A percentile compares a stretch with the other conserved stretches of the same genome.
phyloP scores from a whole-genome alignment of 2,888 invertebrate genomes.

The Leucophora obtusa region DNA sequence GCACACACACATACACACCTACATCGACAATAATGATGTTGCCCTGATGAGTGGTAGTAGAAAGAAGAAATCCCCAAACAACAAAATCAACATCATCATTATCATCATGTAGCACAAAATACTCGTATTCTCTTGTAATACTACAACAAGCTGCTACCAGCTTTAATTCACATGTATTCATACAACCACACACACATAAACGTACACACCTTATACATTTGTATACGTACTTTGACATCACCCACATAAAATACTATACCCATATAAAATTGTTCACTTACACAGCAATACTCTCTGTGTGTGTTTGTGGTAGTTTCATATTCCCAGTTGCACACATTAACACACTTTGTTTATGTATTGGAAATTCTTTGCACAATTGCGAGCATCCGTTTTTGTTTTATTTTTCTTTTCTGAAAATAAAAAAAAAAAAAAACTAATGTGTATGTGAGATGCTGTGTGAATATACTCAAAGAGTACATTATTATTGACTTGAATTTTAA shows the following conservation, averaged over 20 bases:
- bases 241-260: conserved; percentile 41
- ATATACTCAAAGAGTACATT: conserved; percentile 32
- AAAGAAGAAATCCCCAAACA: conserved; percentile 49
- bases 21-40: conserved; percentile 28
- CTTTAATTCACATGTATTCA: conserved; percentile 16
- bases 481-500: conserved; percentile 13
- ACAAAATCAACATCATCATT: conserved; percentile 40
- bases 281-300: not conserved
- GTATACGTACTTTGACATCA: conserved; percentile 32
- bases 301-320: conserved; percentile 16
- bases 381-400: conserved; percentile 58
- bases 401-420: conserved; percentile 21
- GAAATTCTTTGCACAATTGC: conserved; percentile 62
- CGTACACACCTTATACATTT: not conserved
- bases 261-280: conserved; percentile 1
- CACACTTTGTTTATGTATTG: conserved; percentile 61
- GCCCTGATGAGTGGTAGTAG: conserved; percentile 34
- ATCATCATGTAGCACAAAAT: conserved; percentile 22
- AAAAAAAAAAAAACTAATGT: not conserved
- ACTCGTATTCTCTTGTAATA: conserved; percentile 27
- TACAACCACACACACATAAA: conserved; percentile 3
- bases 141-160: conserved; percentile 27
- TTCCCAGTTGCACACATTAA: conserved; percentile 63
- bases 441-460: conserved; percentile 7
- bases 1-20: not conserved